A percentile compares a stretch with the other conserved stretches of the same genome.
Conservation (phyloP, 2,888 invertebrate genomes). For the Camptogramma bilineatum region DNA sequence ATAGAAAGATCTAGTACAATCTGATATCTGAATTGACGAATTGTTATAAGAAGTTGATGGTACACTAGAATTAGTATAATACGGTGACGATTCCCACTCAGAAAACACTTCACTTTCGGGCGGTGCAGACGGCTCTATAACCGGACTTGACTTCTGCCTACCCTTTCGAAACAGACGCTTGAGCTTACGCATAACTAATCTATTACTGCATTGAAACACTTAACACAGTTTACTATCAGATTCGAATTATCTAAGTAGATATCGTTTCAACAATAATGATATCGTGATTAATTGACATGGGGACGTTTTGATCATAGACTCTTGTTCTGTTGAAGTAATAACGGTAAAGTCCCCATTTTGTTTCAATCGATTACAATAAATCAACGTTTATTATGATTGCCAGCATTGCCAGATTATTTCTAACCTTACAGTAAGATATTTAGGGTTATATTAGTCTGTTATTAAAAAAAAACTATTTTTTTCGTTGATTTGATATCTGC, state of each 20-base stretch:
- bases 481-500: too few relatives aligned
- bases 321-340: too few relatives aligned
- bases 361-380: too few relatives aligned
- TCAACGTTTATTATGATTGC: too few relatives aligned
- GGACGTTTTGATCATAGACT: too few relatives aligned
- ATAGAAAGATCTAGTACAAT: background rate
- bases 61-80: background rate
- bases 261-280: background rate
- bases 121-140: background rate
- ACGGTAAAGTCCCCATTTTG: too few relatives aligned
- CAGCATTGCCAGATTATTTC: background rate
- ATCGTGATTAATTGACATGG: background rate
- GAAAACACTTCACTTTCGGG: constrained; percentile 1
- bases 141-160: background rate
- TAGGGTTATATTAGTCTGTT: background rate
- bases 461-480: too few relatives aligned
- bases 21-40: background rate
- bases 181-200: constrained; percentile 3
- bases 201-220: constrained; percentile 1
- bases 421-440: background rate
- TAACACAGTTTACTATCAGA: background rate
- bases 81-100: background rate
- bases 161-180: background rate
- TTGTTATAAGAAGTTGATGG: background rate
- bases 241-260: background rate